These are phyloP conservation scores for Drosophila pectinifera DNA, from an alignment of 1,140 invertebrate species.

Conservation along the genomic window DNA sequence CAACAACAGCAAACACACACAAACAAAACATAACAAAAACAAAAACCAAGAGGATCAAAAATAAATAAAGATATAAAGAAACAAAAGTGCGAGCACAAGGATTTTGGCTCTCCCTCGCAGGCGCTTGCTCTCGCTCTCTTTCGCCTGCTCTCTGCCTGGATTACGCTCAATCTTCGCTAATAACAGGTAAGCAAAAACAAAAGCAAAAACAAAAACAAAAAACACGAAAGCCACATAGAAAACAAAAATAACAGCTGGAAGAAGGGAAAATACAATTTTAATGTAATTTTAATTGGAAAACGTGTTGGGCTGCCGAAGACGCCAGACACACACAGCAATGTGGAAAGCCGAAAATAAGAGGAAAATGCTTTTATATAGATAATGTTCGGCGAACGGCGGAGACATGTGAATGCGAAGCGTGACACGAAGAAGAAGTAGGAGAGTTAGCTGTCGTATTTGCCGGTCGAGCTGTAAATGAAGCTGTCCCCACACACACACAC, in stretches of 20 bases:
- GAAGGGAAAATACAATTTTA: slow-evolving; percentile 31
- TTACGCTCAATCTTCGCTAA: slow-evolving; percentile 35
- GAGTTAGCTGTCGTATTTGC: slow-evolving; percentile 4
- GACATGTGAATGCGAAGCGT: slow-evolving; percentile 13
- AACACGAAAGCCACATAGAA: not conserved
- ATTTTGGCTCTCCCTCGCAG: slow-evolving; percentile 17
- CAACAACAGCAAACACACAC: slow-evolving; percentile 6
- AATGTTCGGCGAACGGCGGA: not conserved
- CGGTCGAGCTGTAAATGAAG: slow-evolving; percentile 24
- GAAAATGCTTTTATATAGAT: slow-evolving; percentile 6
- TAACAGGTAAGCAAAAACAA: slow-evolving; percentile 39
- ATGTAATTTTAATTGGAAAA: slow-evolving; percentile 46
- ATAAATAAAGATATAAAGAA: not conserved
- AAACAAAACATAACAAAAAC: slow-evolving; percentile 26
- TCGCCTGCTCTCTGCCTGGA: slow-evolving; percentile 4
- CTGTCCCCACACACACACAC: slow-evolving; percentile 5
- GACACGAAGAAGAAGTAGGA: not conserved
- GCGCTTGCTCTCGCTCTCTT: not conserved
- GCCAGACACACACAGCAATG: slow-evolving; percentile 27
- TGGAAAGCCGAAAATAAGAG: not conserved
- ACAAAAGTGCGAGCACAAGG: slow-evolving; percentile 30
- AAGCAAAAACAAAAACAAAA: slow-evolving; percentile 7
- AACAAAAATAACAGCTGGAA: slow-evolving; percentile 17
- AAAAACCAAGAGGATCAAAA: slow-evolving; percentile 15
- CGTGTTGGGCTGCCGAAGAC: slow-evolving; percentile 23